These are phyloP conservation scores for Odontamblyopus rebecca DNA, from an alignment of 2,797 vertebrate genomes.

Conservation along the genomic window DNA sequence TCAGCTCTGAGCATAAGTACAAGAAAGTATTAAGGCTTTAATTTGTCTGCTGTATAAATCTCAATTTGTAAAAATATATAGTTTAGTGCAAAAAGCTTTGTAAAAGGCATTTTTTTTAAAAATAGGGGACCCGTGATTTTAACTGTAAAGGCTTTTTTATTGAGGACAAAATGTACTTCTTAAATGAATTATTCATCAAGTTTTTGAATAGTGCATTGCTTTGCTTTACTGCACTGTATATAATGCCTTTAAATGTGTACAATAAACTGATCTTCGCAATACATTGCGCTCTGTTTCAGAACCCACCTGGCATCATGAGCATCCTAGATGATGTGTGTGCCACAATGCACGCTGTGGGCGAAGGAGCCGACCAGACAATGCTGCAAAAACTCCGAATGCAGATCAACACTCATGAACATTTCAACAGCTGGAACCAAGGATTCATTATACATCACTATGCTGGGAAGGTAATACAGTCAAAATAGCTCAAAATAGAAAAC, in stretches of 20 bases:
- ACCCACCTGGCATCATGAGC: slow-evolving; percentile 95
- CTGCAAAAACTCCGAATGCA: slow-evolving; percentile 95
- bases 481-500: slow-evolving; percentile 30
- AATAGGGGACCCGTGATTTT: not conserved
- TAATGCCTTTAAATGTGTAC: not conserved
- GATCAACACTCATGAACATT: slow-evolving; percentile 95
- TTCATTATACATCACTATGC: slow-evolving; percentile 99
- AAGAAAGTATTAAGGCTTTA: slow-evolving; percentile 19
- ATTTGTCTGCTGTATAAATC: slow-evolving; percentile 8
- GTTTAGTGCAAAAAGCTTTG: too few species aligned
- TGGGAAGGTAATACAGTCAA: slow-evolving; percentile 84
- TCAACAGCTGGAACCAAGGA: slow-evolving; percentile 99
- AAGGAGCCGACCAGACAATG: slow-evolving; percentile 96
- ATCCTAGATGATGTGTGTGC: slow-evolving; percentile 97
- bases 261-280: not conserved
- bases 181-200: too few species aligned
- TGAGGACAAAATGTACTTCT: not conserved
- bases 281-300: slow-evolving; percentile 70
- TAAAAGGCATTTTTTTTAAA: too few species aligned
- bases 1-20: slow-evolving; percentile 13
- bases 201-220: too few species aligned
- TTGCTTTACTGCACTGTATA: not conserved
- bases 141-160: not conserved
- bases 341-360: slow-evolving; percentile 97
- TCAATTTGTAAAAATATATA: not conserved